These are phyloP conservation scores for Hydra vulgaris DNA, from an alignment of 30 jellyfish, hydroid and myxozoan species.

Conservation along the genomic window DNA sequence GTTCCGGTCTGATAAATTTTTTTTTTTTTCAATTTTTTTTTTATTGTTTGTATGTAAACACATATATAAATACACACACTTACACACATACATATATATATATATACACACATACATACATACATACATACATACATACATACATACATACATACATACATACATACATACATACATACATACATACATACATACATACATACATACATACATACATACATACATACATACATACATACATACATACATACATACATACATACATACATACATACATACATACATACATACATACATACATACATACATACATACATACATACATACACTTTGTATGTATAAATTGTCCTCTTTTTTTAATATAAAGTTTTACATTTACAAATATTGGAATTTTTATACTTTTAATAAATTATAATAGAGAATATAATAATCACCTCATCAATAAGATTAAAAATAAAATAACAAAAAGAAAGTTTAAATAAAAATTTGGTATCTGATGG, in stretches of 20 bases:
- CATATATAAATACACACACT: background rate
- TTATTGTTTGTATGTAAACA: background rate
- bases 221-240: background rate
- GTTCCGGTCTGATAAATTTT: background rate
- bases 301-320: constrained; percentile 15
- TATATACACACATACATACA: background rate
- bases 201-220: constrained; percentile 3
- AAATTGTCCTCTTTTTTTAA: background rate
- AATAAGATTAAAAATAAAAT: no score
- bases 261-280: constrained; percentile 15
- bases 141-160: background rate
- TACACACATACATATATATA: background rate
- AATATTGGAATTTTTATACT: no score
- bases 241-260: constrained; percentile 6
- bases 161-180: background rate
- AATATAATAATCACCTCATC: no score
- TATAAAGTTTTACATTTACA: no score
- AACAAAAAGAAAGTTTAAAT: no score
- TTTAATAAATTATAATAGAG: no score
- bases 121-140: background rate
- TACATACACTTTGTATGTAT: background rate
- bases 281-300: constrained; percentile 15
- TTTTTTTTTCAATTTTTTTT: background rate
- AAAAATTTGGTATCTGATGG: no score
- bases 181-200: background rate